Evolutionary conservation across 2,113 vertebrate genomes (phyloP).

Genomic region (Chroicocephalus ridibundus): DNA sequence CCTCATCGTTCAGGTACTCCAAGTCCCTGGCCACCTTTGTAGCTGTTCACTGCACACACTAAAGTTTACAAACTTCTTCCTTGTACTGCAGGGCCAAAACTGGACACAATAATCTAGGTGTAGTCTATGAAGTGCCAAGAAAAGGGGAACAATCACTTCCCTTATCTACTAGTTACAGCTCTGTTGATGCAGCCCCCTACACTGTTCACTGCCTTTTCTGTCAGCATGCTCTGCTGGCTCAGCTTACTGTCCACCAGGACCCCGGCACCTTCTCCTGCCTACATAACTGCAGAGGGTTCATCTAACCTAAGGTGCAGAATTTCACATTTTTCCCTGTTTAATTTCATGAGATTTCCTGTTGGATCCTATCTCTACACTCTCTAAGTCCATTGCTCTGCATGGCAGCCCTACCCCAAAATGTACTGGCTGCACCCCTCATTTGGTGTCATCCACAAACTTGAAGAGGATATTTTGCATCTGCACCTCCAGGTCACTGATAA

Average conservation of each 20-base stretch:
- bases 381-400: neutral
- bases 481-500: neutral
- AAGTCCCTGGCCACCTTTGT: neutral
- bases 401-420: neutral
- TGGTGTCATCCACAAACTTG: neutral
- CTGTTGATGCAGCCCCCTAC: neutral
- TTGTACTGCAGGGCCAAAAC: neutral
- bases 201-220: neutral
- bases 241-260: neutral
- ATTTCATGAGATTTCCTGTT: neutral
- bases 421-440: neutral
- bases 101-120: neutral
- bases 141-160: neutral
- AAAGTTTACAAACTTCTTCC: neutral
- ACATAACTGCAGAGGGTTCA: neutral
- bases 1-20: accelerated
- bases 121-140: neutral
- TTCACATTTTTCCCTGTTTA: neutral
- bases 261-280: neutral
- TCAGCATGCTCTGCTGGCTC: neutral
- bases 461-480: neutral
- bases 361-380: neutral
- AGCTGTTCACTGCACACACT: neutral
- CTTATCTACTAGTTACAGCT: neutral
- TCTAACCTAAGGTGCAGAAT: neutral